Base-by-base conservation (phyloP, 2,888 invertebrate genomes). In the Hyppa rectilinea region DNA sequence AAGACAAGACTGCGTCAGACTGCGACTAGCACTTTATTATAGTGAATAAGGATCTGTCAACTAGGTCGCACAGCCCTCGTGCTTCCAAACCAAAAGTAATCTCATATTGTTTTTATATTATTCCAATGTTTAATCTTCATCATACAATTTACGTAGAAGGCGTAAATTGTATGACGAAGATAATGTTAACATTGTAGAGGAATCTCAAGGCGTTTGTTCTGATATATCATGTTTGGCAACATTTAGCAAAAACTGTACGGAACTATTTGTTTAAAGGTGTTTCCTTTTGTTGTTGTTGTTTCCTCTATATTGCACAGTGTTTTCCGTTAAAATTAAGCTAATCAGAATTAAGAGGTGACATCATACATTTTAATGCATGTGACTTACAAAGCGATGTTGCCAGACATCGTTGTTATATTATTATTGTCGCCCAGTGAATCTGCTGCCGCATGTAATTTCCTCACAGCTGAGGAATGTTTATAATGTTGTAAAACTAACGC, bases 401-500 rank as follows among this genome's bases (percentile, higher is more conserved):
- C 34, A 23, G 26, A 40, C 2, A 29, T 9, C 12, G n/a, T 43
- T 6, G 7, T 43, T 26, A 7, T 34, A n/a, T 36, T 26, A 52
- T 43, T 10, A 29, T 29, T 23, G 49, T 71, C 56, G 43, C 49
- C 53, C 31, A 61, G 49, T 60, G 23, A 53, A 63, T 71, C 45
- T 36, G 38, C 36, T 40, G 49, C 63, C 49, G 20, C 50, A 38
- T n/a, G 23, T 55, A 17, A 43, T 36, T 56, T 59, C 45, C 31
- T 67, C 66, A 36, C 50, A 43, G 17, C 47, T 23, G 55, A 53
- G 56, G 47, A 53, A 52, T 75, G 45, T 77, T 71, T 73, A 60
- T 58, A 56, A 58, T 70, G 38, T 71, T 80, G 29, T 67, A 69
- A 52, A 73, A 76, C 75, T 79, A 78, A 80, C 60, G 76, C 80